Evolutionary conservation across 2,888 invertebrate genomes (phyloP).

Genomic region (Nemurella pictetii): DNA sequence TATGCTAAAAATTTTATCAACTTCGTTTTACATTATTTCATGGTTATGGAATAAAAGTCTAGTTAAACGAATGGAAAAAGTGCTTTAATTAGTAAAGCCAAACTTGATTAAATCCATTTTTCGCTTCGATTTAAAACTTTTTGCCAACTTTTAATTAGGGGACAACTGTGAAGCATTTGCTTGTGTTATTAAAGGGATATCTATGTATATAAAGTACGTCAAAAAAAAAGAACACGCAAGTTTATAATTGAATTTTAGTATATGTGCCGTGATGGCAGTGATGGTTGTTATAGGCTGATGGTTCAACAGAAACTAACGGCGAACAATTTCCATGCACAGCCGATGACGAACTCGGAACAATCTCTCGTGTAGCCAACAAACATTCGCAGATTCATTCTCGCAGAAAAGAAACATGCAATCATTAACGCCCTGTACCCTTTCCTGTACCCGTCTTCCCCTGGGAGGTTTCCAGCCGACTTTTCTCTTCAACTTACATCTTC

Average conservation of each 20-base stretch:
- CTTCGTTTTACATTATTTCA: not conserved
- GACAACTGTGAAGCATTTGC: not conserved
- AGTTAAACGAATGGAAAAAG: not conserved
- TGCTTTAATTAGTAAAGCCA: not conserved
- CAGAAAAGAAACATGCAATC: no score
- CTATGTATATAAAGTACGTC: not conserved
- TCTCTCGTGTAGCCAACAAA: no score
- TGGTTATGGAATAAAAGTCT: not conserved
- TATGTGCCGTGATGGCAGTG: not conserved
- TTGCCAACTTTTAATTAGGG: slow-evolving; percentile 1
- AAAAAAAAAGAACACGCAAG: not conserved
- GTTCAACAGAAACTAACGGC: not conserved
- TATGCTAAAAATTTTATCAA: not conserved
- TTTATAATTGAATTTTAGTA: not conserved
- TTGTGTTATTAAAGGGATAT: not conserved
- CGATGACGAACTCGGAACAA: no score
- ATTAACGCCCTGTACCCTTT: no score
- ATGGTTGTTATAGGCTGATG: not conserved
- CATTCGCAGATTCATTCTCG: no score
- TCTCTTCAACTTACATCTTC: no score
- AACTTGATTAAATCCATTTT: not conserved
- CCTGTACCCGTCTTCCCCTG: no score
- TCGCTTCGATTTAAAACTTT: not conserved
- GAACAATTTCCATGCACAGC: no score
- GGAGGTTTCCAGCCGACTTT: no score